These are phyloP conservation scores for Phycodurus eques DNA, from an alignment of 2,113 vertebrate species.

Conservation along the genomic window DNA sequence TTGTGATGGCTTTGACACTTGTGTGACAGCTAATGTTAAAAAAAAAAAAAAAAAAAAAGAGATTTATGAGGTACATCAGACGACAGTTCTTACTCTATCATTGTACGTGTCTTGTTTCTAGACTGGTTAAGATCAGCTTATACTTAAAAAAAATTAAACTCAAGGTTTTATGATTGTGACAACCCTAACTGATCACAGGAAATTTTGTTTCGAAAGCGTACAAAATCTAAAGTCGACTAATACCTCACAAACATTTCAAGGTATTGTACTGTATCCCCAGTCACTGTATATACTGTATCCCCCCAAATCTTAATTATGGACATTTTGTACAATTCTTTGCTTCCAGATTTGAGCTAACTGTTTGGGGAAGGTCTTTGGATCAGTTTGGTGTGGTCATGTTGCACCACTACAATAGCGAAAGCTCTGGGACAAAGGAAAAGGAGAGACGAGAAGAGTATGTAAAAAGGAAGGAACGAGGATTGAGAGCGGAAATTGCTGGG, in stretches of 20 bases:
- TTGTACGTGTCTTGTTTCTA: neutral
- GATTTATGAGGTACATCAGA: neutral
- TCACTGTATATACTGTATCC: neutral
- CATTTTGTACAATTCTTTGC: neutral
- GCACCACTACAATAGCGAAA: neutral
- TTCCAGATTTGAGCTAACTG: neutral
- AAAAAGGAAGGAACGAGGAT: slow-evolving; percentile 8
- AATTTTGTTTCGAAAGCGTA: neutral
- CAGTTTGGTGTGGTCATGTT: neutral
- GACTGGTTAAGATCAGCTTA: no score
- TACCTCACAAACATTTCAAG: neutral
- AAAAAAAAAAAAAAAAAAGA: neutral
- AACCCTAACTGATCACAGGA: no score
- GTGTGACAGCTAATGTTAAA: neutral
- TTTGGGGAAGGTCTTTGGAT: neutral
- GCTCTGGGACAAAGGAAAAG: neutral
- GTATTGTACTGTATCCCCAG: neutral
- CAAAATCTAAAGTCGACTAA: neutral
- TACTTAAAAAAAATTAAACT: no score
- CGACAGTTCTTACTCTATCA: neutral
- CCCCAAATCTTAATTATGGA: neutral
- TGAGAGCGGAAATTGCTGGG: slow-evolving; percentile 22
- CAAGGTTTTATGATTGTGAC: no score
- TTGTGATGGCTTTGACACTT: neutral
- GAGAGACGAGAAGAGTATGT: slow-evolving; percentile 3